Evolutionary conservation across 2,797 vertebrate species (phyloP), one percentile per base, ranked within the genome.

Genomic region (Acanthurus tractus): DNA sequence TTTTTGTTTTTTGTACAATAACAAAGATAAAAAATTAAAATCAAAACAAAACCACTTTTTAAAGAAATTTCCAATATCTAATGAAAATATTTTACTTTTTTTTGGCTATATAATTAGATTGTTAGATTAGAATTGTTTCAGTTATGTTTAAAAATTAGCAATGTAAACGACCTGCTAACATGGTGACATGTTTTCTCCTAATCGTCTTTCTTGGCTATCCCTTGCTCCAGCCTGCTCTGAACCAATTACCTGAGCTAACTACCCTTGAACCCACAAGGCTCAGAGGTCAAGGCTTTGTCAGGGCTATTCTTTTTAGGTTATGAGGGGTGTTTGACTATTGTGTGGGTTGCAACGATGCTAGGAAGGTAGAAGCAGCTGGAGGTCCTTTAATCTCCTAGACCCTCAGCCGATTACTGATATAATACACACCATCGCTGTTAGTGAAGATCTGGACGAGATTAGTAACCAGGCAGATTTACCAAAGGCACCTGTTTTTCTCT

Each of bases 321-420:
- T 4, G 14, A 40, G 4, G 2, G 44, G 36, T 2, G 34, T 18
- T 44, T 70, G 65, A 20, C 23, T 63, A 52, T 38, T 63, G 12
- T 56, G 18, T 8, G 6, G 23, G 25, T 2, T 9, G 36, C 50
- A 56, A 20, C 49, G 66, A 15, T 22, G 15, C 15, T 11, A 2
- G 34, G 20, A 42, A 48, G 58, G 44, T 46, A 50, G 83, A 76
- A 69, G 81, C 86, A 88, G 84, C 80, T 76, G 70, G 55, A 61
- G 63, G 63, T 76, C 56, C 40, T 59, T 34, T 89, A 86, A 88
- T 89, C 88, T 78, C 46, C 40, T 59, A 78, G 83, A 84, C 82
- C 78, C 83, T 88, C 75, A 65, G 49, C 58, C 79, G 86, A 90
- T 91, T 86, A 84, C 75, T 11, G 34, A 63, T 82, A 75, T 81